Conservation (phyloP, 2,797 vertebrate genomes). For the Basileuterus tristriatus region DNA sequence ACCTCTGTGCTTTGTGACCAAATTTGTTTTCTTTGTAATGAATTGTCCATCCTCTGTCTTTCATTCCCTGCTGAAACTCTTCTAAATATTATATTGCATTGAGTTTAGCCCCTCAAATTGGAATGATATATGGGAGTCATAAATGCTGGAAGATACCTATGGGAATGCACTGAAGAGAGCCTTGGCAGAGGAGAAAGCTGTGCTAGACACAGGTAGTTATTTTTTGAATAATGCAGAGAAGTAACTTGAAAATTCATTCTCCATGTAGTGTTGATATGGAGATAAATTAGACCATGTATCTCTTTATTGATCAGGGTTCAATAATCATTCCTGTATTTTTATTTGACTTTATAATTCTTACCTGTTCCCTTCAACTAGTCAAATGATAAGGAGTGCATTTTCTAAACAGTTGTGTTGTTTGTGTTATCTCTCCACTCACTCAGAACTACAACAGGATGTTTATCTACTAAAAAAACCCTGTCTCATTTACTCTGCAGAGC, state of each 20-base stretch:
- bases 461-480: constrained; percentile 36
- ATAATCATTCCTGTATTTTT: background rate
- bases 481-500: constrained; percentile 48
- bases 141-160: background rate
- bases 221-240: constrained; percentile 22
- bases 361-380: background rate
- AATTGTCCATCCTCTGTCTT: background rate
- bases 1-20: background rate
- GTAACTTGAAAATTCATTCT: background rate
- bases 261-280: background rate
- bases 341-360: constrained; percentile 19
- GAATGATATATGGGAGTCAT: background rate
- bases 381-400: constrained; percentile 35
- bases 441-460: constrained; percentile 51
- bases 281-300: background rate
- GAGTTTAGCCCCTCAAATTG: background rate
- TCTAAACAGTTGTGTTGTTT: constrained; percentile 7
- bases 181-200: background rate
- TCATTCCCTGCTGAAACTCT: background rate
- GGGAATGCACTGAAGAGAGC: background rate
- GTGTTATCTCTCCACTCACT: constrained; percentile 31
- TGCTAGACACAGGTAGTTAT: background rate
- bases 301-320: constrained; percentile 1
- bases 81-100: background rate
- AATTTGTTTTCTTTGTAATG: background rate